Conservation (phyloP, 2,113 vertebrate species). For the Eurypyga helias region DNA sequence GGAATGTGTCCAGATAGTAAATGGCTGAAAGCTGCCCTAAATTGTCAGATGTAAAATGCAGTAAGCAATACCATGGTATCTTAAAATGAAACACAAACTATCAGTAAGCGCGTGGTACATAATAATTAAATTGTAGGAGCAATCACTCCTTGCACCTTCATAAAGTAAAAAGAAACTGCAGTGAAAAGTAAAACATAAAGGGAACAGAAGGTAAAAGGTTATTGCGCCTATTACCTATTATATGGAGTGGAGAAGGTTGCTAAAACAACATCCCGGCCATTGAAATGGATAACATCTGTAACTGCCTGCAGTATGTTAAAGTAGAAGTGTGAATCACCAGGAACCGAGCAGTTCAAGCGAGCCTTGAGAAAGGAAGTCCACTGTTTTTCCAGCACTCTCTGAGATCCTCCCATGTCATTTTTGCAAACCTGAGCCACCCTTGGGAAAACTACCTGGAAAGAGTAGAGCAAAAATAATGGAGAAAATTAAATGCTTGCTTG, state of each 20-base stretch:
- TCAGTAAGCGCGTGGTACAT: rapidly evolving
- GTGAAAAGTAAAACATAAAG: not conserved
- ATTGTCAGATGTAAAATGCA: not conserved
- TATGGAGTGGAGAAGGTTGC: conserved; percentile 98
- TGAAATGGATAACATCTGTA: conserved; percentile 92
- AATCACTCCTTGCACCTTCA: not conserved
- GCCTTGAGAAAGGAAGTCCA: conserved; percentile 99
- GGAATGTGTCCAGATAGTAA: not conserved
- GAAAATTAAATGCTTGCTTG: conserved; percentile 1
- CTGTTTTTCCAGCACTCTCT: conserved; percentile 97
- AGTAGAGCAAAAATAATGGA: not conserved
- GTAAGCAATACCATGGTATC: not conserved
- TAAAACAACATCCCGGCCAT: conserved; percentile 91
- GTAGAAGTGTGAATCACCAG: conserved; percentile 98
- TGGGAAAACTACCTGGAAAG: conserved; percentile 91
- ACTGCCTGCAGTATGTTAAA: conserved; percentile 98
- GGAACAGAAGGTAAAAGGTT: conserved; percentile 6
- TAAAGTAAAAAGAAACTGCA: not conserved
- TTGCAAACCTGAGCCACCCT: conserved; percentile 96
- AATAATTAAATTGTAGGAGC: not conserved
- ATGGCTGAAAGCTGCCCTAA: not conserved
- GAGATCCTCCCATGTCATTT: conserved; percentile 95
- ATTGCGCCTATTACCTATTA: conserved; percentile 86
- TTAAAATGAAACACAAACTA: not conserved
- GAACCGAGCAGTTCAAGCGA: conserved; percentile 96